Conservation (phyloP, 92 coral and sea anemone genomes). For the Phenganax marumi region DNA sequence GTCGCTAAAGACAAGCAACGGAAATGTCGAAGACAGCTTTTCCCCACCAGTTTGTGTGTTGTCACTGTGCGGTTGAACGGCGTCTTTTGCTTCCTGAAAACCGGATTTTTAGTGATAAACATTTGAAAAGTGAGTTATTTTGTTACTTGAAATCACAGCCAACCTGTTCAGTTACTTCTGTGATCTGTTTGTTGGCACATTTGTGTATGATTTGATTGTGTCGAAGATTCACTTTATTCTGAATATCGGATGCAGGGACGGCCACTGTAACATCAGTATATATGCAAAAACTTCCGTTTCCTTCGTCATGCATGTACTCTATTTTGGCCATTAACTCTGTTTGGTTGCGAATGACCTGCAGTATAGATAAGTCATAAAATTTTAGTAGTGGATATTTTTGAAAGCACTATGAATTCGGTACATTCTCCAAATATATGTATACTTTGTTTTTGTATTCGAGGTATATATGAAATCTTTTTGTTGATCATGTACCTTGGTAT, state of each 20-base stretch:
- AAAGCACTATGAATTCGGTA: background rate
- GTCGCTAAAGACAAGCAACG: no score
- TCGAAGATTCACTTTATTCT: no score
- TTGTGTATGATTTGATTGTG: background rate
- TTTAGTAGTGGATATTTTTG: background rate
- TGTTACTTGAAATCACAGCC: no score
- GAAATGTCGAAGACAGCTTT: no score
- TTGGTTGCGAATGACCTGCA: slow-evolving; percentile 6
- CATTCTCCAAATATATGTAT: background rate
- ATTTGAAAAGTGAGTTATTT: no score
- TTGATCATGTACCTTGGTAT: background rate
- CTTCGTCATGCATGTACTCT: slow-evolving; percentile 7
- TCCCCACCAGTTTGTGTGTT: no score
- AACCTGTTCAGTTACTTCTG: slow-evolving; percentile 6
- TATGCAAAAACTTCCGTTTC: background rate
- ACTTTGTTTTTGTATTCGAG: background rate
- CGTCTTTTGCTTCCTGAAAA: no score
- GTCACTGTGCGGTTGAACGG: no score
- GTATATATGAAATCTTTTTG: background rate
- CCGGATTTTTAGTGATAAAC: no score
- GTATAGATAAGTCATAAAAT: background rate
- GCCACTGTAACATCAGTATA: background rate
- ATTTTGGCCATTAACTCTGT: background rate
- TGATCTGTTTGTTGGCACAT: background rate
- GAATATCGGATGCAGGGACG: background rate